Base-by-base conservation (phyloP, 2,888 invertebrate species). In the Pristionchus exspectatus region DNA sequence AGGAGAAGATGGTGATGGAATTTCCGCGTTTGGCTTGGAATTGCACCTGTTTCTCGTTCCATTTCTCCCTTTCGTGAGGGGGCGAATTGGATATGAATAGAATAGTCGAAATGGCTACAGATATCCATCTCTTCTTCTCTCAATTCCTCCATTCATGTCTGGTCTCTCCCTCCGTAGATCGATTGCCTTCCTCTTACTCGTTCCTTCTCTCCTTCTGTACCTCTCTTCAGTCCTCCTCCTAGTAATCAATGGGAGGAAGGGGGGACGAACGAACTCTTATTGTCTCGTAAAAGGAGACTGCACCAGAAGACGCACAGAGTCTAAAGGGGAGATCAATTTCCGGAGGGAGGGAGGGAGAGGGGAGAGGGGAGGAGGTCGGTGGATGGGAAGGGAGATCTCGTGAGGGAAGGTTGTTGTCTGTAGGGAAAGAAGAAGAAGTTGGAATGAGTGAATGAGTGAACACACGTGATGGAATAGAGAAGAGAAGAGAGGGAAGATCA, bases 351-450 rank as follows among this genome's bases (percentile, higher is more conserved):
- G n/a, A 56, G 10, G 56, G 27, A 27, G 54, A 54, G n/a, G 21
- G 21, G 84, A 9, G 44, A 44, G 10, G 44, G 44, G 44, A 50
- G 44, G 44, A 7, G 83, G 69, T 4, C 5, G 38, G 30, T 74
- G 81, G 81, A 81, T 14, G 77, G 77, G 81, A 24, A 81, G 21
- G 54, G 50, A 50, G 24, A 50, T 66, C 66, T 66, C 66, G 72
- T 30, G 72, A 38, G 72, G 72, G 33, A 74, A 74, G 72, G 72
- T 74, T 74, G 72, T 74, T 74, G 72, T 74, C 72, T 74, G 33
- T 74, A 50, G 81, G 54, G 10, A 50, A 30, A 38, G 81, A 50
- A 81, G 44, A 81, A 81, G 44, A 81, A 81, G 50, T 81, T 44
- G 81, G 81, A 54, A 81, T 44, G 81, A 77, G 38, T n/a, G 44